Evolutionary conservation across 2,113 vertebrate genomes (phyloP), one percentile per base, ranked within the genome.

Genomic region (Parotia lawesii): DNA sequence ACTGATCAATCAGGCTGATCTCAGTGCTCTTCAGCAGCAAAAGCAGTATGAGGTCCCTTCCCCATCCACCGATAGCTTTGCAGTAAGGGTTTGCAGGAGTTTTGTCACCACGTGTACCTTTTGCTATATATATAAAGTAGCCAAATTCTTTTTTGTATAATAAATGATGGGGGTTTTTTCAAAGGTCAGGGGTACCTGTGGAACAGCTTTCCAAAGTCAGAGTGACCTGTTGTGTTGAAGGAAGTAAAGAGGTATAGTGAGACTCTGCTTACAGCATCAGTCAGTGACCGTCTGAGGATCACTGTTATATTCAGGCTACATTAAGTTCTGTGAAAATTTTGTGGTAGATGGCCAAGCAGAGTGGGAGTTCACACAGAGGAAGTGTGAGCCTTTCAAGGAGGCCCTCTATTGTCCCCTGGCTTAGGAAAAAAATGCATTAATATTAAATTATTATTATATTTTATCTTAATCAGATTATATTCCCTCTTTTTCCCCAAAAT

Each of bases 141-240:
- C 3, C 31, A 65, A 79, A 27, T 31, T 69, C 38, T 83, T 38
- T 3, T 56, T 72, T 58, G 25, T 19, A 21, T 50, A 50, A 47
- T 24, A 89, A 71, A 47, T 47, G 2, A 4, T 23, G 20, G 21
- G 1, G 22, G 22, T 12, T 16, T 40, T 77, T 95, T 69, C 85
- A 84, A 96, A 77, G 33, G 28, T 66, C 86, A 31, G 28, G 25
- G 76, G 54, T 80, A 89, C 54, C 48, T 78, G 69, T 93, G 66
- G 89, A 94, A 78, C 24, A 5, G 22, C 42, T 44, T 73, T 83
- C 15, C 48, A 56, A 69, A 83, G 7, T 37, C n/a, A 44, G 40
- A 89, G 25, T 42, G 6, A 37, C 5, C 10, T 67, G 15, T 13
- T 42, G 7, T 40, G 24, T 4, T 65, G 54, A 67, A 69, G 40